Conservation (phyloP, 2,113 vertebrate genomes). For the Anolis sagrei region DNA sequence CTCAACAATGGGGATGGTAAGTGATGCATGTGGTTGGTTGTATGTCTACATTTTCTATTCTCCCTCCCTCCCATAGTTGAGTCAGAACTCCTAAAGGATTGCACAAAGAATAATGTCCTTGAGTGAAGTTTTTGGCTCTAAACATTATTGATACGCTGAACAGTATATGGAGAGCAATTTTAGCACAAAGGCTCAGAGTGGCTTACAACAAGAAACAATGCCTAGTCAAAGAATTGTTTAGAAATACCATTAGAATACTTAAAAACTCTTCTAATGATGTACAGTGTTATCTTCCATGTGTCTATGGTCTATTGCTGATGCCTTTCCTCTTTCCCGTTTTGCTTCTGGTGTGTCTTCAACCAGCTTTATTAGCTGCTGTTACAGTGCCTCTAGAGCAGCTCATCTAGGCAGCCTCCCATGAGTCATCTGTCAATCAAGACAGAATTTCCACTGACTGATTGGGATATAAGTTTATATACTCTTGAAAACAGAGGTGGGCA, state of each 20-base stretch:
- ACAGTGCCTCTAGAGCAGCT: not conserved
- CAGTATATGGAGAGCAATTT: not conserved
- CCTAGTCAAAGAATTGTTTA: no score
- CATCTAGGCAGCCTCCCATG: not conserved
- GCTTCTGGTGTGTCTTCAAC: not conserved
- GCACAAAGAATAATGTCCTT: not conserved
- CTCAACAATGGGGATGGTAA: constrained; percentile 37
- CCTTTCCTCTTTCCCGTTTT: no score
- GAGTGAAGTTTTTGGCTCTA: not conserved
- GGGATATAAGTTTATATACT: no score
- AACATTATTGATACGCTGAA: not conserved
- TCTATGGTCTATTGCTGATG: not conserved
- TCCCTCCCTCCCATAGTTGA: not conserved
- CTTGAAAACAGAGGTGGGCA: not conserved
- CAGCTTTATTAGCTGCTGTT: not conserved
- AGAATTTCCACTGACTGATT: not conserved
- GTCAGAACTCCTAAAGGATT: not conserved
- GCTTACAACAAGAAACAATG: not conserved
- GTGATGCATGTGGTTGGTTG: constrained; percentile 11
- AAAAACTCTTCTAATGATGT: not conserved
- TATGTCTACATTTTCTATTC: not conserved
- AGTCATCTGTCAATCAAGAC: not conserved
- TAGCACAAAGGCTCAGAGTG: not conserved
- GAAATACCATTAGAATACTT: not conserved
- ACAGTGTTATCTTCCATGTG: no score